Evolutionary conservation across 2,888 invertebrate genomes (phyloP), one percentile per base, ranked within the genome.

Genomic region (Phasia obesa): DNA sequence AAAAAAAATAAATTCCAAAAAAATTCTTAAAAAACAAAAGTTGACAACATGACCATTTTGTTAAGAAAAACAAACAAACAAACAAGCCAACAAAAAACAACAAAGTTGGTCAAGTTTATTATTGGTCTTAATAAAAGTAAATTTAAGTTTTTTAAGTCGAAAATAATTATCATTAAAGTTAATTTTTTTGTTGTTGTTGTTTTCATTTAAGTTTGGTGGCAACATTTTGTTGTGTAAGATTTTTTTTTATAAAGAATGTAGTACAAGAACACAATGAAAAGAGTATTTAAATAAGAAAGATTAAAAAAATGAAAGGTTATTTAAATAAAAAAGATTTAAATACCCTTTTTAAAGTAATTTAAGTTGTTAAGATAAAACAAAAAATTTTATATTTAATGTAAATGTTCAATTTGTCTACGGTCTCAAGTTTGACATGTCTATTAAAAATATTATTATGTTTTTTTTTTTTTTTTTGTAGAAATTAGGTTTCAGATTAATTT

Each of bases 101-200:
- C 79, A 85, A 84, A 84, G 64, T 85, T 85, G 85, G 85, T 78
- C 84, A 85, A 81, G 77, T 77, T 59, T 73, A 62, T 67, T 81
- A 65, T 79, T 74, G 53, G 59, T 60, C 53, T 51, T 19, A 65
- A 25, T 55, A 25, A 82, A 70, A 38, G 62, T 67, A 71, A 76
- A 49, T 75, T 62, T n/a, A 70, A 71, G 76, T 76, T 78, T 59
- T 42, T 60, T 55, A 82, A 82, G 78, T 60, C 70, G 59, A 70
- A 78, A 78, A 82, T 82, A 69, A 78, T 77, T 78, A 78, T 74
- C 57, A 78, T 78, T 78, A 78, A 77, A 77, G 25, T 64, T 62
- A 7, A 73, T 55, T 60, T 81, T 15, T n/a, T n/a, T n/a, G n/a
- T n/a, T 35, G 11, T 35, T 19, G 49, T 60, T 67, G 13, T 51